Conservation (phyloP, 1,140 invertebrate genomes). For the Megathymus violae region DNA sequence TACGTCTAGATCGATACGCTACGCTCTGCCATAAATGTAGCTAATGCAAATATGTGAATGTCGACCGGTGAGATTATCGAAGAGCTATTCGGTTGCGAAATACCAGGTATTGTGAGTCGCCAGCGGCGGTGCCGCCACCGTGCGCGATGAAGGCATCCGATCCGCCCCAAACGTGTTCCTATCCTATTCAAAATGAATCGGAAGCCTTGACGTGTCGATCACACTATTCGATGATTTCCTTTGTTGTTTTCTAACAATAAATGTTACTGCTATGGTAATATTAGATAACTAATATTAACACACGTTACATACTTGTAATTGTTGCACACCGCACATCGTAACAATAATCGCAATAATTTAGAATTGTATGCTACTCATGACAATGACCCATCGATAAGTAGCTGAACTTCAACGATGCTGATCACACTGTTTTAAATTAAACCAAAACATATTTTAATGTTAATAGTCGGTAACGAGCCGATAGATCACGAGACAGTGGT, state of each 20-base stretch:
- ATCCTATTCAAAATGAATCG: conserved; percentile 48
- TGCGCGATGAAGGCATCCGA: conserved; percentile 38
- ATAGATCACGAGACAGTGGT: no score
- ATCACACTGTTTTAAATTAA: no score
- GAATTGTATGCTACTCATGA: not conserved
- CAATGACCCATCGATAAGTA: not conserved
- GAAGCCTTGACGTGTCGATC: conserved; percentile 67
- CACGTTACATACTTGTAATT: no score
- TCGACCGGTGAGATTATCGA: conserved; percentile 46
- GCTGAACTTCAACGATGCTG: no score
- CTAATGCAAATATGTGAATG: conserved; percentile 49
- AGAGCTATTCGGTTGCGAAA: conserved; percentile 54
- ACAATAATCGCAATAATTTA: no score
- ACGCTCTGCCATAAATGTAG: conserved; percentile 27
- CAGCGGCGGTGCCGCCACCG: conserved; percentile 52
- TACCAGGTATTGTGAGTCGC: conserved; percentile 49
- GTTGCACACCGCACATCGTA: no score
- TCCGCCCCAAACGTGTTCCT: conserved; percentile 49
- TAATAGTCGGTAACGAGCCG: no score
- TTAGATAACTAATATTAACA: not conserved
- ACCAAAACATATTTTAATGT: no score
- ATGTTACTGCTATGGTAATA: conserved; percentile 1
- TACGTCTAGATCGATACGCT: conserved; percentile 19
- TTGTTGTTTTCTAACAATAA: conserved; percentile 45
- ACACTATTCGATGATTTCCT: conserved; percentile 47